phyloP scores from a whole-genome alignment of 2,888 invertebrate species.

The Drosophila yooni region DNA sequence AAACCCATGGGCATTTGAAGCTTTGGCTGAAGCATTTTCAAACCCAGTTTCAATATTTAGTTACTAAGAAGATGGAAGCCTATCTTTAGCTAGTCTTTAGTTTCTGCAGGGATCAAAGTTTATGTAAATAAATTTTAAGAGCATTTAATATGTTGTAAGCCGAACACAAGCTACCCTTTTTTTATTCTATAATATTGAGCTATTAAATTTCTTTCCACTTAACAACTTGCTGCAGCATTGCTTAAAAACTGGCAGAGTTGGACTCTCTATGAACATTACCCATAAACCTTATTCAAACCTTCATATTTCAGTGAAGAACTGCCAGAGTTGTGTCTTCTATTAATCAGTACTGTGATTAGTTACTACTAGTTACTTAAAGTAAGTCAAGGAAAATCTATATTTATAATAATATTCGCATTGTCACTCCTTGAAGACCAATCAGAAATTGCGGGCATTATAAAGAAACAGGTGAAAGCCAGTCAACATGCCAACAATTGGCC shows the following conservation, averaged over 20 bases:
- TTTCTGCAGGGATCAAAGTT: background rate
- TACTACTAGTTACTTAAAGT: background rate
- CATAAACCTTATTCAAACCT: background rate
- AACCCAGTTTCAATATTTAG: background rate
- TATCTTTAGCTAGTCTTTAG: background rate
- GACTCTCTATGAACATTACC: too few species aligned
- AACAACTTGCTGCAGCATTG: background rate
- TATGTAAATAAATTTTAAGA: background rate
- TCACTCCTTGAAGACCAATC: slow-evolving; percentile 24
- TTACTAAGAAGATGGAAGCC: background rate
- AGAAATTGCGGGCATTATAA: slow-evolving; percentile 23
- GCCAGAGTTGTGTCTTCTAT: background rate
- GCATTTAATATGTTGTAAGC: background rate
- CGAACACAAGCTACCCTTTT: background rate
- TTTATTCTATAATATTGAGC: background rate
- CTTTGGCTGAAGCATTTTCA: background rate
- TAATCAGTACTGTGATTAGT: background rate
- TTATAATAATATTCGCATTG: slow-evolving; percentile 27
- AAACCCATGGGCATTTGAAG: background rate
- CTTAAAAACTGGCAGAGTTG: background rate
- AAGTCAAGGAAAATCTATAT: background rate
- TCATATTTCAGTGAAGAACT: background rate
- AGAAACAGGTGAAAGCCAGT: slow-evolving; percentile 37
- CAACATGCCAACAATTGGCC: slow-evolving; percentile 60
- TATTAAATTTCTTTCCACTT: background rate